Conservation (phyloP, 2,113 vertebrate species). For the Varanus komodoensis region DNA sequence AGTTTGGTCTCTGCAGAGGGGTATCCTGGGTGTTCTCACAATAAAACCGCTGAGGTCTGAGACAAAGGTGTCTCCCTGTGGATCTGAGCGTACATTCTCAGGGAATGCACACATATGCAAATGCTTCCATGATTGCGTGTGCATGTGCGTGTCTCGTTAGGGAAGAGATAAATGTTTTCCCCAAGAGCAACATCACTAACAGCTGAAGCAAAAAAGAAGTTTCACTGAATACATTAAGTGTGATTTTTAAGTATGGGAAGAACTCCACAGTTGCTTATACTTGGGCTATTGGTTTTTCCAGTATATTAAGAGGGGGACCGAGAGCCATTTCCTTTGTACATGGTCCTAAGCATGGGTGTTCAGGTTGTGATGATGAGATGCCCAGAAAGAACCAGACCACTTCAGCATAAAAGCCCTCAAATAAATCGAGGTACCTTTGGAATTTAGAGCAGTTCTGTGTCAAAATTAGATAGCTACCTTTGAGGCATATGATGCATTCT, state of each 20-base stretch:
- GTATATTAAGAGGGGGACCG: neutral
- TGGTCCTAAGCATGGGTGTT: constrained; percentile 22
- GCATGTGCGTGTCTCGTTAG: too few species aligned
- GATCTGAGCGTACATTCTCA: too few species aligned
- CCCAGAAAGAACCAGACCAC: neutral
- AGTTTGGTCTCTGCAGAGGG: too few species aligned
- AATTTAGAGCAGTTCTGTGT: constrained; percentile 11
- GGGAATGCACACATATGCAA: neutral
- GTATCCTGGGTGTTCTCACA: too few species aligned
- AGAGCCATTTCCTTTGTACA: constrained; percentile 10
- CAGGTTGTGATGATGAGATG: neutral
- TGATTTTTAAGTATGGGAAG: constrained; percentile 43
- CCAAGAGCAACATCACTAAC: neutral
- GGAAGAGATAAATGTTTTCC: too few species aligned
- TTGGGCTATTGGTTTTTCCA: constrained; percentile 46
- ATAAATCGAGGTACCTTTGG: neutral
- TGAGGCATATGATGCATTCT: neutral
- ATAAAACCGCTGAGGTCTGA: too few species aligned
- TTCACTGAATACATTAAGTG: constrained; percentile 45
- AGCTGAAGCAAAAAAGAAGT: constrained; percentile 43
- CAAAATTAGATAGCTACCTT: neutral
- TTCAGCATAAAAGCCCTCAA: constrained; percentile 27
- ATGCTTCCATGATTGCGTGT: neutral
- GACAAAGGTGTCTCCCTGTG: too few species aligned
- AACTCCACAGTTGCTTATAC: constrained; percentile 21